Conservation (phyloP, 2,113 vertebrate genomes). For the Scomber japonicus region DNA sequence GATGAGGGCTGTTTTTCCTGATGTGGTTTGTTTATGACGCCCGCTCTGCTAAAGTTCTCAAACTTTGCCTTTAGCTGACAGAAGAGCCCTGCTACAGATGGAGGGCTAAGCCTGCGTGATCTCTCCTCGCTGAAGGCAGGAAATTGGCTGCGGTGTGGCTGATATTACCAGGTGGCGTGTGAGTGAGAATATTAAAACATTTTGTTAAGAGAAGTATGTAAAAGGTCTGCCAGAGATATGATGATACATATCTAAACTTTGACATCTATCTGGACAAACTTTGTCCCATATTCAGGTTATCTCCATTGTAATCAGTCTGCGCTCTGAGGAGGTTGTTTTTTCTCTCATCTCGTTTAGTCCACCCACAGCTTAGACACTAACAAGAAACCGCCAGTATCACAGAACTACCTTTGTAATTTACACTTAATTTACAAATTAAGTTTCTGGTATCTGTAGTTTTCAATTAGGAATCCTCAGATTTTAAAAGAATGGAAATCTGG, state of each 20-base stretch:
- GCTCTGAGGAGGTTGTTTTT: background rate
- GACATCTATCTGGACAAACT: background rate
- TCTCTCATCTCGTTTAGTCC: background rate
- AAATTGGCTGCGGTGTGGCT: slow-evolving; percentile 59
- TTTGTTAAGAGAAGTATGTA: slow-evolving; percentile 37
- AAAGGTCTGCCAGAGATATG: slow-evolving; percentile 26
- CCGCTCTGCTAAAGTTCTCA: slow-evolving; percentile 52
- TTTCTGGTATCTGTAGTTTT: background rate
- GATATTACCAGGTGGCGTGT: slow-evolving; percentile 64
- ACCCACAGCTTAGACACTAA: background rate
- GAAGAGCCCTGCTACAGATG: slow-evolving; percentile 75
- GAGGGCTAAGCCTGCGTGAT: slow-evolving; percentile 76
- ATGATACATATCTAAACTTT: slow-evolving; percentile 28
- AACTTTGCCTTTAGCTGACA: slow-evolving; percentile 68
- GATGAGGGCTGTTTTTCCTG: slow-evolving; percentile 13
- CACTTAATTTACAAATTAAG: background rate
- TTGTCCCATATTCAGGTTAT: background rate
- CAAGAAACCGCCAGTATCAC: background rate
- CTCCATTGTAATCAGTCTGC: background rate
- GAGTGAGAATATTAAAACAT: slow-evolving; percentile 56
- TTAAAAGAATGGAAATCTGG: too few species aligned
- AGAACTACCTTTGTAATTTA: background rate
- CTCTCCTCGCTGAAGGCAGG: slow-evolving; percentile 53
- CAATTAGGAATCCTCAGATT: background rate
- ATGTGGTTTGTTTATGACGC: slow-evolving; percentile 30